Conservation (phyloP, 2,113 vertebrate species). For the Hippotragus niger region DNA sequence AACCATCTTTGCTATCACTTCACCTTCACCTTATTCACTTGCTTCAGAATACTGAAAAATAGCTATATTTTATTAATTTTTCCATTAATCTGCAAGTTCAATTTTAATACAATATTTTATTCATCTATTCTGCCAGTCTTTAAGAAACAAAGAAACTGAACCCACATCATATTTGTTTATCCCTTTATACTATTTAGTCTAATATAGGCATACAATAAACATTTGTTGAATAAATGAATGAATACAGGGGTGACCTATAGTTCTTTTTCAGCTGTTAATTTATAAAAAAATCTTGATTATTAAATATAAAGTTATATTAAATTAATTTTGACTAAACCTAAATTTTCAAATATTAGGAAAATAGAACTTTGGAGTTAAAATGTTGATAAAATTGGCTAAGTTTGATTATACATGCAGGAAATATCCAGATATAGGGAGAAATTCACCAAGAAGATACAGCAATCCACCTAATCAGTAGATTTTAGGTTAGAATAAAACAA, state of each 20-base stretch:
- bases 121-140: neutral
- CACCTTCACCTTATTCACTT: neutral
- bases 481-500: neutral
- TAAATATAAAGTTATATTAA: neutral
- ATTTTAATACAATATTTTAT: neutral
- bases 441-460: neutral
- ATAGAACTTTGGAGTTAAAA: neutral
- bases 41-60: neutral
- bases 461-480: neutral
- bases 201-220: neutral
- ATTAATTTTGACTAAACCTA: neutral
- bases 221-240: neutral
- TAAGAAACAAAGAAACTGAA: neutral
- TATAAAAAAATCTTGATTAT: neutral
- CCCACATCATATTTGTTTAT: neutral
- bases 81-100: neutral
- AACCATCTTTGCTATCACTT: neutral
- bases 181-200: neutral
- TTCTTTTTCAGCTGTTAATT: neutral
- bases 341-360: neutral
- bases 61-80: neutral
- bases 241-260: neutral
- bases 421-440: neutral
- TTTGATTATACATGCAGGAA: neutral
- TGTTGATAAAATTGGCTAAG: neutral